Conservation (phyloP, 2,888 invertebrate genomes). For the Caenorhabditis sp. region DNA sequence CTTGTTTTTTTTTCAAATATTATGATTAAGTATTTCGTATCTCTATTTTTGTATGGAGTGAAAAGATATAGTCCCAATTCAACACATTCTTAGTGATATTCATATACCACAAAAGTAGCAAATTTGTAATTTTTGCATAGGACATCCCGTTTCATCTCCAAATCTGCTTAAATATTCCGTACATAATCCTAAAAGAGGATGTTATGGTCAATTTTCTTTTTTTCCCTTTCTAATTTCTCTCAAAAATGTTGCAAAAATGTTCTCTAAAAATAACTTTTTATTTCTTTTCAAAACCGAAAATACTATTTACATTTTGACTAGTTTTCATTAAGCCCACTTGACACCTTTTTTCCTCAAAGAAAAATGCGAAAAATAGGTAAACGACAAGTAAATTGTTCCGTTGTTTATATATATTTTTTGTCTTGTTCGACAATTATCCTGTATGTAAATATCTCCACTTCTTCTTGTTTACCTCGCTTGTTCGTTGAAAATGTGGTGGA, state of each 20-base stretch:
- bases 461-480: not conserved
- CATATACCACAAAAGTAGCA: too few relatives aligned
- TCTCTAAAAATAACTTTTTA: not conserved
- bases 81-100: too few relatives aligned
- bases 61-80: too few relatives aligned
- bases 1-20: too few relatives aligned
- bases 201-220: not conserved
- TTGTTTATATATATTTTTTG: not conserved
- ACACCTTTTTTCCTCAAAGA: not conserved
- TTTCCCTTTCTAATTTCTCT: not conserved
- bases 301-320: not conserved
- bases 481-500: not conserved
- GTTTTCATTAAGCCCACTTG: not conserved
- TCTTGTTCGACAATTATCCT: not conserved
- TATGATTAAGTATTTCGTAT: too few relatives aligned
- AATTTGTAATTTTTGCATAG: too few relatives aligned
- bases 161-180: not conserved
- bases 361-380: not conserved
- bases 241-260: not conserved
- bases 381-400: too few relatives aligned
- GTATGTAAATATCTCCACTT: too few relatives aligned
- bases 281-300: not conserved
- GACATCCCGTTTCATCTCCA: too few relatives aligned
- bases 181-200: not conserved
- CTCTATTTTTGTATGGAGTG: too few relatives aligned